Conservation (phyloP, 2,113 vertebrate genomes). For the Poicephalus gulielmi region DNA sequence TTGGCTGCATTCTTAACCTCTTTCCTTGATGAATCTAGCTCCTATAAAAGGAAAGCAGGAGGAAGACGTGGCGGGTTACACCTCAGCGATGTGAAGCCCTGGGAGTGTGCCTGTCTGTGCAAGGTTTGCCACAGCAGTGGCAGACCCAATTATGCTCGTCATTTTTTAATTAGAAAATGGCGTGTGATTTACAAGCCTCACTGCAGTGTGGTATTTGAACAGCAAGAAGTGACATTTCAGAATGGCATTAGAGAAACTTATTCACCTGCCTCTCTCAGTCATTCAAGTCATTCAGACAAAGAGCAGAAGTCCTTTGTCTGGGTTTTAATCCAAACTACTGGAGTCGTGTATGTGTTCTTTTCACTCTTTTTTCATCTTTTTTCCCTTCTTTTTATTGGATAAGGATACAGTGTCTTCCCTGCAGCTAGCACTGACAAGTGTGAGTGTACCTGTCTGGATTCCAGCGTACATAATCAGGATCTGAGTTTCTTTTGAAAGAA, state of each 20-base stretch:
- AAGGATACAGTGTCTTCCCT: background rate
- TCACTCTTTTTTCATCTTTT: background rate
- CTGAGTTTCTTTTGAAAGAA: background rate
- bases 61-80: background rate
- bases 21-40: background rate
- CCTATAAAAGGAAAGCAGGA: background rate
- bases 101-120: background rate
- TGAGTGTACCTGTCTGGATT: background rate
- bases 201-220: slow-evolving; percentile 1
- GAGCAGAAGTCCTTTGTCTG: background rate
- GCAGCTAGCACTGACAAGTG: background rate
- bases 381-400: background rate
- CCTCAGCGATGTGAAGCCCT: background rate
- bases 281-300: background rate
- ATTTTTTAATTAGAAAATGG: slow-evolving; percentile 32
- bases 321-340: background rate
- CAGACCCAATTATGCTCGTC: background rate
- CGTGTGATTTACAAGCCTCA: background rate
- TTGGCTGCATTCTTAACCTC: background rate
- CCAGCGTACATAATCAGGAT: background rate
- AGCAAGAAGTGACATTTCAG: slow-evolving; percentile 26
- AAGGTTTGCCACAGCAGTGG: background rate
- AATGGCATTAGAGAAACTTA: background rate
- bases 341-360: background rate
- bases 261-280: background rate